A percentile compares a stretch with the other conserved stretches of the same genome.
These are phyloP conservation scores for Acanthopagrus latus DNA, from an alignment of 2,797 vertebrate genomes.

Conservation along the genomic window DNA sequence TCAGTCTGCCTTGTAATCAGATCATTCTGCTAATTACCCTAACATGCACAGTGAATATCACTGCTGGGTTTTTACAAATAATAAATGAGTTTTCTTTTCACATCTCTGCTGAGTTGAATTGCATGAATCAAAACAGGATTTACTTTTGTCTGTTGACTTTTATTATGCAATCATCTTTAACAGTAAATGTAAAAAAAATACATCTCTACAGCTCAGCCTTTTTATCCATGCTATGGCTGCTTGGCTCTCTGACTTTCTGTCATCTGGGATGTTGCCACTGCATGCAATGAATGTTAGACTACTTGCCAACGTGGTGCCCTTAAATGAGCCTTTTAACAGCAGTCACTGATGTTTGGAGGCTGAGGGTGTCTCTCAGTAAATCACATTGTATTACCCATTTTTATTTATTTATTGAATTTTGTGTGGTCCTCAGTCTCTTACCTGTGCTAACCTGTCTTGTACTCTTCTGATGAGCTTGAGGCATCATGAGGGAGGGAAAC, in stretches of 20 bases:
- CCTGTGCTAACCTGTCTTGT: background rate
- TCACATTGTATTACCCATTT: too few species aligned
- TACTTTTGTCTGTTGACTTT: conserved; percentile 8
- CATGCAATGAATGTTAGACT: too few species aligned
- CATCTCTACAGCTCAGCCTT: background rate
- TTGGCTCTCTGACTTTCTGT: background rate
- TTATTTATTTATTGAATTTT: background rate
- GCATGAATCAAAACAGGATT: conserved; percentile 11
- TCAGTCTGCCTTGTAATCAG: conserved; percentile 20
- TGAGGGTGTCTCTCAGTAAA: background rate
- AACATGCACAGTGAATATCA: conserved; percentile 52
- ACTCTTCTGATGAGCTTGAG: background rate
- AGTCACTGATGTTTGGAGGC: background rate
- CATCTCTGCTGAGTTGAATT: conserved; percentile 22
- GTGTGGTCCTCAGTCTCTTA: conserved; percentile 6
- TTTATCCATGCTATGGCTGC: background rate
- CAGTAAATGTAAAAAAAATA: background rate
- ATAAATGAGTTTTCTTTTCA: conserved; percentile 42
- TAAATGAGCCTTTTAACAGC: background rate
- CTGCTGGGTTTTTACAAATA: conserved; percentile 55
- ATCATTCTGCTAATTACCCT: conserved; percentile 33
- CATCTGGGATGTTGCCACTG: background rate
- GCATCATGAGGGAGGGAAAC: conserved; percentile 1
- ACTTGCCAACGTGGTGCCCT: too few species aligned
- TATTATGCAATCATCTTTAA: conserved; percentile 7